phyloP scores from a whole-genome alignment of 1,140 invertebrate genomes.

The Nephotettix cincticeps region DNA sequence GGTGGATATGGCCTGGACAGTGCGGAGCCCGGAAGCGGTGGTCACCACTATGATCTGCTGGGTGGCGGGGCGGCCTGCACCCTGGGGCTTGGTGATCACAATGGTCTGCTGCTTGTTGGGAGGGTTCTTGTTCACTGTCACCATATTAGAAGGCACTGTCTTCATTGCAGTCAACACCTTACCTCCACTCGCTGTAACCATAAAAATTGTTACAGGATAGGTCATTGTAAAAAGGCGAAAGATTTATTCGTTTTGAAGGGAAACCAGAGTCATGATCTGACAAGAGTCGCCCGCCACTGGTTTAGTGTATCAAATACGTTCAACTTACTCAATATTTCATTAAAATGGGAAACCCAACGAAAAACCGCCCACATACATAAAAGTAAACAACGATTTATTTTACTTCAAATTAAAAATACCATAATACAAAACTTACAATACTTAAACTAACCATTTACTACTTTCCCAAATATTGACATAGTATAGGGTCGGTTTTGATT shows the following conservation, averaged over 20 bases:
- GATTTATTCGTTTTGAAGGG: too few species aligned
- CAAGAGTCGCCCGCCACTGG: not conserved
- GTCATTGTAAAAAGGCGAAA: not conserved
- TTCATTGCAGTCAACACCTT: constrained; percentile 59
- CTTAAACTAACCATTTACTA: too few species aligned
- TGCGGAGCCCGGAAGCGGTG: constrained; percentile 61
- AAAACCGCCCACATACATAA: too few species aligned
- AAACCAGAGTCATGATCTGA: too few species aligned
- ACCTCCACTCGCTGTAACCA: constrained; percentile 16
- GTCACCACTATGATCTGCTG: constrained; percentile 73
- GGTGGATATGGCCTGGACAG: constrained; percentile 62
- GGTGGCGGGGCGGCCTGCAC: constrained; percentile 55
- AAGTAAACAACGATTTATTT: too few species aligned
- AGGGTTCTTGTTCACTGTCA: constrained; percentile 65
- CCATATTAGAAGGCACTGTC: constrained; percentile 61
- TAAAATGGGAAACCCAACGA: too few species aligned
- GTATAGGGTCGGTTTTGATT: too few species aligned
- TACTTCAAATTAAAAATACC: too few species aligned
- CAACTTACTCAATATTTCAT: not conserved
- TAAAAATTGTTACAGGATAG: too few species aligned
- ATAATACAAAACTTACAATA: too few species aligned
- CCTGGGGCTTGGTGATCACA: constrained; percentile 62
- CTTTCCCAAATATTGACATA: too few species aligned
- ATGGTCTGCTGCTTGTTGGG: constrained; percentile 63
- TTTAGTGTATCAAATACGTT: not conserved